Percentiles rank a stretch among this genome's conserved stretches.
These are phyloP conservation scores for Nematolebias whitei DNA, from an alignment of 2,113 vertebrate genomes.

Conservation along the genomic window DNA sequence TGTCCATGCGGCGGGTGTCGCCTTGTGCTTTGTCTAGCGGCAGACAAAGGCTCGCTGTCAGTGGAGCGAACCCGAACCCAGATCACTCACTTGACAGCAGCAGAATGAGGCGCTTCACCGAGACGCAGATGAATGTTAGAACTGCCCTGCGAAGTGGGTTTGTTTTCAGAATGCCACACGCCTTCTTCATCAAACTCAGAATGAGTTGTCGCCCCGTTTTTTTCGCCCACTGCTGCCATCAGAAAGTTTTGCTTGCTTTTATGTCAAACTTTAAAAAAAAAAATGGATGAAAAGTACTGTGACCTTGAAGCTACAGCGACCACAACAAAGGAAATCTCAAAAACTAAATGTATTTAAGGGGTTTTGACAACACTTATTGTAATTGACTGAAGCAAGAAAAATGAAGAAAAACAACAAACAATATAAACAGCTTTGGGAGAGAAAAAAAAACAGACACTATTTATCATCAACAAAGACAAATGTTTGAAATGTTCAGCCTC, in stretches of 20 bases:
- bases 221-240: background rate
- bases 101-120: conserved; percentile 29
- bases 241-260: conserved; percentile 10
- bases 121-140: conserved; percentile 24
- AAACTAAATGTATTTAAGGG: background rate
- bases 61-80: conserved; percentile 16
- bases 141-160: background rate
- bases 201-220: background rate
- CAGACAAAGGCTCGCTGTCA: conserved; percentile 41
- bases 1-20: conserved; percentile 21
- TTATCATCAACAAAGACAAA: too few species aligned
- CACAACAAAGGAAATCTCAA: background rate
- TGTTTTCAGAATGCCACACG: conserved; percentile 1
- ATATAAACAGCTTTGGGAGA: background rate
- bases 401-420: background rate
- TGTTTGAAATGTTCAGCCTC: too few species aligned
- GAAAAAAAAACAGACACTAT: background rate
- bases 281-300: background rate
- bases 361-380: background rate
- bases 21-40: conserved; percentile 24
- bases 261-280: conserved; percentile 8
- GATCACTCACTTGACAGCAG: conserved; percentile 37
- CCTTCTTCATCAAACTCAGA: conserved; percentile 3
- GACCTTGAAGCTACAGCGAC: background rate
- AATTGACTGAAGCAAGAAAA: background rate